Conservation (phyloP, 2,797 vertebrate genomes). For the Orestias chungarensis region DNA sequence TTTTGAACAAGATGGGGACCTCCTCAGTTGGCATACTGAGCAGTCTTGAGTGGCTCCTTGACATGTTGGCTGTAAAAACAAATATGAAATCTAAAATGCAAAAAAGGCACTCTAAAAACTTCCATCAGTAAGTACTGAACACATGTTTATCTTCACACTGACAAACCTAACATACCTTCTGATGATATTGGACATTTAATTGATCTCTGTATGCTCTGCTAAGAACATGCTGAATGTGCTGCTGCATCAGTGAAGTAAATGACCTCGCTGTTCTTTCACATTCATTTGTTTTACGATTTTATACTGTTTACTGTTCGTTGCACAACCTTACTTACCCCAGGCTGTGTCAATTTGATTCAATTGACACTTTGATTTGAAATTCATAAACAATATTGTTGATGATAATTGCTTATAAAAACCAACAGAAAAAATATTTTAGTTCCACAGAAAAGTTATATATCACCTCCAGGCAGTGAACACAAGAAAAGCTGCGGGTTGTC, state of each 20-base stretch:
- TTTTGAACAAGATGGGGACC: too few species aligned
- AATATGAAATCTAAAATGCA: background rate
- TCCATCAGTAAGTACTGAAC: background rate
- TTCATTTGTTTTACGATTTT: slow-evolving; percentile 43
- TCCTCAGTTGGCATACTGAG: too few species aligned
- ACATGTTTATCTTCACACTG: background rate
- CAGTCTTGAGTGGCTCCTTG: too few species aligned
- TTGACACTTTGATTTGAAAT: too few species aligned
- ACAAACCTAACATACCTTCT: slow-evolving; percentile 1
- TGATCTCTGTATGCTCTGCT: background rate
- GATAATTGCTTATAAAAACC: too few species aligned
- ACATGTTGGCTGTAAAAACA: background rate
- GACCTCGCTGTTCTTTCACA: slow-evolving; percentile 13
- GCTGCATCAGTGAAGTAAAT: slow-evolving; percentile 26
- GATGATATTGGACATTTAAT: slow-evolving; percentile 1
- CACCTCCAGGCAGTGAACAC: too few species aligned
- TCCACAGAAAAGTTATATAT: too few species aligned
- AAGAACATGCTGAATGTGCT: slow-evolving; percentile 3
- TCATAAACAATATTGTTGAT: too few species aligned
- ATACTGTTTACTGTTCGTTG: slow-evolving; percentile 46
- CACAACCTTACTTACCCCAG: slow-evolving; percentile 35
- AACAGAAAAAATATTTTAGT: too few species aligned
- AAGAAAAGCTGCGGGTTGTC: too few species aligned
- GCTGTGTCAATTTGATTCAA: too few species aligned
- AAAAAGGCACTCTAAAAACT: background rate